phyloP scores from a whole-genome alignment of 2,113 vertebrate genomes.

The Microcebus jonahi region DNA sequence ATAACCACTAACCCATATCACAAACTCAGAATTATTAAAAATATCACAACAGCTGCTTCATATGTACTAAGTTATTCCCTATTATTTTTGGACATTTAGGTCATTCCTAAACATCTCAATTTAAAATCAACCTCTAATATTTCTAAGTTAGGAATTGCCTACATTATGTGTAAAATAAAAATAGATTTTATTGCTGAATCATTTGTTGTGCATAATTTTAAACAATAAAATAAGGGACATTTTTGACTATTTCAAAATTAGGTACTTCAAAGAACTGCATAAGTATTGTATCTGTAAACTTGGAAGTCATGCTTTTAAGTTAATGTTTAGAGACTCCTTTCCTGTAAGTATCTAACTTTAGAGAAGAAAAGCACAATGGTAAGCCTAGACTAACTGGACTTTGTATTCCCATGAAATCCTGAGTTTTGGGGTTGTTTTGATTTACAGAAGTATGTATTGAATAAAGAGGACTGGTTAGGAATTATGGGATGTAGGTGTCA shows the following conservation, averaged over 20 bases:
- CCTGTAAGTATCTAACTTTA: neutral
- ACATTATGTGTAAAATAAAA: neutral
- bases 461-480: neutral
- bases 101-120: neutral
- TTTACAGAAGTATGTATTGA: neutral
- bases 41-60: neutral
- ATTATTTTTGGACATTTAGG: neutral
- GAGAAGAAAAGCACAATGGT: neutral
- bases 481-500: neutral
- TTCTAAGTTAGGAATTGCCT: constrained; percentile 21
- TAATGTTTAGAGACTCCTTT: neutral
- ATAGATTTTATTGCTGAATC: constrained; percentile 33
- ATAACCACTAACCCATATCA: neutral
- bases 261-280: neutral
- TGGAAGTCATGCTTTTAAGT: neutral
- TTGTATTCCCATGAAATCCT: neutral
- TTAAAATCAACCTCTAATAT: neutral
- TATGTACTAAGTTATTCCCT: neutral
- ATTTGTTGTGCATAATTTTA: neutral
- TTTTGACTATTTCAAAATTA: constrained; percentile 46
- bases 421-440: neutral
- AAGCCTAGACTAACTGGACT: neutral
- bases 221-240: neutral
- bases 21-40: neutral
- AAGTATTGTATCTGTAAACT: neutral